Evolutionary conservation across 1,140 invertebrate species (phyloP).

Genomic region (Dinoponera quadriceps): DNA sequence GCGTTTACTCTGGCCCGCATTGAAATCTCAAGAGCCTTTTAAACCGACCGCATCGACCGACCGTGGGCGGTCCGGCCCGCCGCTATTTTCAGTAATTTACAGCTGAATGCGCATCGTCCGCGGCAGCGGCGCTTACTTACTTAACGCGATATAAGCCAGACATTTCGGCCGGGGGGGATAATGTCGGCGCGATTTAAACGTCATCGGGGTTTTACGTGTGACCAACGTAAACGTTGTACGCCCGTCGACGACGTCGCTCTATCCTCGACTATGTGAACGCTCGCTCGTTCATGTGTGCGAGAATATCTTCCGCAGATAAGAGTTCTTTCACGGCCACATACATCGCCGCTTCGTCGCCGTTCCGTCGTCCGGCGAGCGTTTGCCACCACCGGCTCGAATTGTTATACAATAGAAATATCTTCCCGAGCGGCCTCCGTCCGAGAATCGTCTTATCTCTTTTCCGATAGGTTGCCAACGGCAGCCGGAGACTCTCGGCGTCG

Average conservation of each 20-base stretch:
- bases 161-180: slow-evolving; percentile 33
- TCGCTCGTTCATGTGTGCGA: too few relatives aligned
- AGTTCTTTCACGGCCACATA: too few relatives aligned
- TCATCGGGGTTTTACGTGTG: slow-evolving; percentile 22
- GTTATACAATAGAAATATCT: slow-evolving; percentile 16
- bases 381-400: neutral
- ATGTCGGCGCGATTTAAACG: slow-evolving; percentile 46
- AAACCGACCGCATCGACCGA: slow-evolving; percentile 24
- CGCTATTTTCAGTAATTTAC: slow-evolving; percentile 50
- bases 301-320: too few relatives aligned
- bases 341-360: neutral
- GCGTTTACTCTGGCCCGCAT: slow-evolving; percentile 40
- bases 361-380: slow-evolving; percentile 7
- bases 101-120: slow-evolving; percentile 38
- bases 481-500: neutral
- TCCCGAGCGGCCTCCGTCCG: too few relatives aligned
- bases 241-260: neutral
- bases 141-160: slow-evolving; percentile 43
- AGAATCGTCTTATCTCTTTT: slow-evolving; percentile 7
- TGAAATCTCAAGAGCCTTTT: slow-evolving; percentile 55
- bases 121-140: slow-evolving; percentile 27
- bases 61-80: slow-evolving; percentile 2
- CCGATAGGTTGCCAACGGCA: neutral
- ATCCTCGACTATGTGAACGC: too few relatives aligned
- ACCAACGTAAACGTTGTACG: neutral